These are phyloP conservation scores for Ethmia dodecea DNA, from an alignment of 2,888 invertebrate genomes.

Conservation along the genomic window DNA sequence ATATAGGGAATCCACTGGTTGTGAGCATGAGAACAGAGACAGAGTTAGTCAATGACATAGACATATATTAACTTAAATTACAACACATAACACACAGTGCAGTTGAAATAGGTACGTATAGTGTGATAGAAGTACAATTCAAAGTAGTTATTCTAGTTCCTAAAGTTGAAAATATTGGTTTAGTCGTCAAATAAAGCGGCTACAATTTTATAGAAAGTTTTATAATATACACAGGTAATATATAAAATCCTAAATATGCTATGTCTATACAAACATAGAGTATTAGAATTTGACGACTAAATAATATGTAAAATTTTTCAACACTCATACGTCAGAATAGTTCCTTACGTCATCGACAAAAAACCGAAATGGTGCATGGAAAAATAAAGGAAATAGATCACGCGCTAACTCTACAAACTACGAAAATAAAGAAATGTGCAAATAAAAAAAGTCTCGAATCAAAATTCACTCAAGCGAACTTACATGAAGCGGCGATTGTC, in stretches of 20 bases:
- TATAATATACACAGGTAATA: no score
- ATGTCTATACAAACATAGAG: no score
- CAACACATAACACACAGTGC: neutral
- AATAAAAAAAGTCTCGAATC: conserved; percentile 40
- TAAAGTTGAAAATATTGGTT: no score
- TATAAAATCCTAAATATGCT: no score
- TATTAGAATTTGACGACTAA: no score
- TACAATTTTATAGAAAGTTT: no score
- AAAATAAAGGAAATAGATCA: conserved; percentile 38
- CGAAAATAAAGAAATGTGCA: conserved; percentile 52
- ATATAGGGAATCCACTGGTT: conserved; percentile 85
- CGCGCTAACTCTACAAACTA: conserved; percentile 57
- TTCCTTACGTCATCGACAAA: neutral
- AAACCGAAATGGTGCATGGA: conserved; percentile 65
- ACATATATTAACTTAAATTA: neutral
- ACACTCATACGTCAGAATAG: no score
- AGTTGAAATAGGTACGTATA: no score
- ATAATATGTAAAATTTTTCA: no score
- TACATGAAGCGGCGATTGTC: conserved; percentile 70
- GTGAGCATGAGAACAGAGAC: conserved; percentile 50
- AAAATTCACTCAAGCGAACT: conserved; percentile 54
- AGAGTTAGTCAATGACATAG: conserved; percentile 51
- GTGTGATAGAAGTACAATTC: no score
- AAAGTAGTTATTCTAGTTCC: no score
- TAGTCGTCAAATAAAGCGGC: no score